A percentile compares a stretch with the other conserved stretches of the same genome.
phyloP scores from a whole-genome alignment of 2,888 invertebrate species.

The Leucoma salicis region DNA sequence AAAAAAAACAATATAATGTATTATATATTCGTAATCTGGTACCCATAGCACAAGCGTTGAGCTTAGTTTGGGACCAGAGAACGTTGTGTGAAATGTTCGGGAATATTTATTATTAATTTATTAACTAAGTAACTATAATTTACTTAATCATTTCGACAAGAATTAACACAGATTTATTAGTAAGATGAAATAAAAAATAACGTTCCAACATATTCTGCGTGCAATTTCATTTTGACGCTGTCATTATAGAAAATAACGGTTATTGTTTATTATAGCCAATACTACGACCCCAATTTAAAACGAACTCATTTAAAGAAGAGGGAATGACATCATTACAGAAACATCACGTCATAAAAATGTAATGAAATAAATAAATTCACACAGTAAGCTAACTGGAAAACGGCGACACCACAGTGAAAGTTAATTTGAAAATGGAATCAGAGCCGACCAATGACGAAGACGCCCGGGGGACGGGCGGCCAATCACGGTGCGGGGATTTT shows the following conservation, averaged over 20 bases:
- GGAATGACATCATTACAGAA: constrained; percentile 15
- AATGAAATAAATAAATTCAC: constrained; percentile 63
- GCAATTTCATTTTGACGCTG: neutral
- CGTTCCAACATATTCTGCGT: neutral
- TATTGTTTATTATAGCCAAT: neutral
- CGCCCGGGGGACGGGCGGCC: constrained; percentile 63
- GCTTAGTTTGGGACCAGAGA: no score
- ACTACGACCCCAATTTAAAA: neutral
- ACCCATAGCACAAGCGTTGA: no score
- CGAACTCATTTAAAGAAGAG: constrained; percentile 1
- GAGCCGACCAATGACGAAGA: constrained; percentile 65
- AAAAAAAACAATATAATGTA: no score
- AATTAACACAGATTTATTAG: no score
- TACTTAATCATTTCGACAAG: no score
- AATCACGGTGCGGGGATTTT: constrained; percentile 68
- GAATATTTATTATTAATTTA: no score
- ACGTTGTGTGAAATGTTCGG: no score
- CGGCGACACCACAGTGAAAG: constrained; percentile 74
- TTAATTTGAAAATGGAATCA: constrained; percentile 82
- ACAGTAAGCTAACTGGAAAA: constrained; percentile 59
- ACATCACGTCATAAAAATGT: constrained; percentile 47
- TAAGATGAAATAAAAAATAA: neutral
- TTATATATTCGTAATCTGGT: no score
- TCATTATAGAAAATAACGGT: neutral
- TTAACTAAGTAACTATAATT: no score